phyloP scores from a whole-genome alignment of 2,888 invertebrate species.

The Anthrax anthrax region DNA sequence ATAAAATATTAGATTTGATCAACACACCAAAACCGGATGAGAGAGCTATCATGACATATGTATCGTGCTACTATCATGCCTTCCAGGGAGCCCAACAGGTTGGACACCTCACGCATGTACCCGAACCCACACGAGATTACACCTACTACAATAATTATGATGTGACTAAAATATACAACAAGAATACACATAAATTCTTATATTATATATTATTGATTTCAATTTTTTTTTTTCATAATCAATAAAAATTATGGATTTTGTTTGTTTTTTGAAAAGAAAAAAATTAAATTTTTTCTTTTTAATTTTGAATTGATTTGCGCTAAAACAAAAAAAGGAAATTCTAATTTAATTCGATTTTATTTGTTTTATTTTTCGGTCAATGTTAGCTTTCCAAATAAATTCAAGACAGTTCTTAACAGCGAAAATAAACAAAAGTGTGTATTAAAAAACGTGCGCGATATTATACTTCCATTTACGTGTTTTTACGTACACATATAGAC shows the following conservation, averaged over 20 bases:
- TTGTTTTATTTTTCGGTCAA: background rate
- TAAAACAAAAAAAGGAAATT: too few species aligned
- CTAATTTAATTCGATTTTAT: background rate
- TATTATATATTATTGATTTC: constrained; percentile 4
- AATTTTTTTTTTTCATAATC: too few species aligned
- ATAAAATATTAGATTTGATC: constrained; percentile 97
- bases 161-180: constrained; percentile 34
- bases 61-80: constrained; percentile 99
- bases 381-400: background rate
- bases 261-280: constrained; percentile 15
- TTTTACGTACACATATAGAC: too few species aligned
- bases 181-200: constrained; percentile 32
- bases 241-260: constrained; percentile 2
- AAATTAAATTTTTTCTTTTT: too few species aligned
- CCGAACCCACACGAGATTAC: constrained; percentile 36
- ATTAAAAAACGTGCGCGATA: too few species aligned
- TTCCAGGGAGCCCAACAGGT: constrained; percentile 99
- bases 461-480: too few species aligned
- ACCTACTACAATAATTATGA: constrained; percentile 35
- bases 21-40: constrained; percentile 99
- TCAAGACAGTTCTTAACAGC: too few species aligned
- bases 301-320: too few species aligned
- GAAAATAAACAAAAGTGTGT: too few species aligned
- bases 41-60: constrained; percentile 99
- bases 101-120: constrained; percentile 36